phyloP scores from a whole-genome alignment of 2,888 invertebrate genomes.

The Phrixothrix hirtus region DNA sequence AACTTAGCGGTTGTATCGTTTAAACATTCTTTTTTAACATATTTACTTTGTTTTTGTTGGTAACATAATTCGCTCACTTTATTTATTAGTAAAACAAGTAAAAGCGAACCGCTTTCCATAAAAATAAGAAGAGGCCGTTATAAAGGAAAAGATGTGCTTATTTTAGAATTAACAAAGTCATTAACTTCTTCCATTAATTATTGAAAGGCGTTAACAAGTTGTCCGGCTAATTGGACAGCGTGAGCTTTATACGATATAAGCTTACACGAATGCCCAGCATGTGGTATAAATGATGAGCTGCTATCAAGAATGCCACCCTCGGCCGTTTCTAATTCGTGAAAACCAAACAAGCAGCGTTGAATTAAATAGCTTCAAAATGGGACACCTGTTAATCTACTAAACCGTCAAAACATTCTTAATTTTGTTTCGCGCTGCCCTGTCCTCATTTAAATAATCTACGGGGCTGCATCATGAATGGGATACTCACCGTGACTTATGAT shows the following conservation, averaged over 20 bases:
- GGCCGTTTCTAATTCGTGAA: constrained; percentile 27
- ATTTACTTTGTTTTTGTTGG: too few species aligned
- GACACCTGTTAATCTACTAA: constrained; percentile 43
- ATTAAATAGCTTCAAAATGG: constrained; percentile 37
- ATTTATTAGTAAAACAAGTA: too few species aligned
- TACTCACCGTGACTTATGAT: constrained; percentile 64
- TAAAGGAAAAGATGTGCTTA: constrained; percentile 8
- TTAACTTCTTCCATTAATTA: constrained; percentile 22
- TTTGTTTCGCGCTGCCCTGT: constrained; percentile 43
- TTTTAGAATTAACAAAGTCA: constrained; percentile 21
- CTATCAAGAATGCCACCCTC: constrained; percentile 17
- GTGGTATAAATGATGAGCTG: constrained; percentile 23
- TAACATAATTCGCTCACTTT: too few species aligned
- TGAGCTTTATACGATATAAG: constrained; percentile 11
- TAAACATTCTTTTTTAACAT: too few species aligned
- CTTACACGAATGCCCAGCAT: constrained; percentile 12
- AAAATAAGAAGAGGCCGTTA: too few species aligned
- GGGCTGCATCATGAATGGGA: constrained; percentile 38
- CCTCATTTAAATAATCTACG: constrained; percentile 45
- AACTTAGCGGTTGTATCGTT: too few species aligned
- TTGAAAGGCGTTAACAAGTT: constrained; percentile 13
- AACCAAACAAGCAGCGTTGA: constrained; percentile 34
- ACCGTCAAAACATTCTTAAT: constrained; percentile 35
- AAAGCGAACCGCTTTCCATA: too few species aligned
- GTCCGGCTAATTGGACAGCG: constrained; percentile 27